Evolutionary conservation across 2,888 invertebrate genomes (phyloP).

Genomic region (Torymus texanus): DNA sequence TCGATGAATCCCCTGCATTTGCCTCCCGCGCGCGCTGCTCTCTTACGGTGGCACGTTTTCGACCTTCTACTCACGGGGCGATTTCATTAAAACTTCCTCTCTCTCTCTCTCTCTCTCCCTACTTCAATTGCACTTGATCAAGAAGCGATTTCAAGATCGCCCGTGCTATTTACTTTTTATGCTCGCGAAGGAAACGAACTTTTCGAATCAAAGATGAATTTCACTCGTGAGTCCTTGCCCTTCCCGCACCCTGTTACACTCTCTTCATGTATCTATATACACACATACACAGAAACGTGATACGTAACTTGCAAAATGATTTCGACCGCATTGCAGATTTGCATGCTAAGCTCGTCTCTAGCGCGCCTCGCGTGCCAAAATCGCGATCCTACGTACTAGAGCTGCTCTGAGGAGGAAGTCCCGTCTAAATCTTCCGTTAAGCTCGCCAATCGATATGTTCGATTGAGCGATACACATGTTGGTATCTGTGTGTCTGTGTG

Average conservation of each 20-base stretch:
- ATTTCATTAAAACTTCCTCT: constrained; percentile 36
- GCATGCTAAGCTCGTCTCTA: constrained; percentile 58
- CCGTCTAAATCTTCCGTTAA: not conserved
- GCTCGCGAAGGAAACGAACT: constrained; percentile 3
- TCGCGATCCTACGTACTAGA: constrained; percentile 24
- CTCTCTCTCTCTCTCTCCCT: not conserved
- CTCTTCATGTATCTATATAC: too few species aligned
- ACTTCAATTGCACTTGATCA: not conserved
- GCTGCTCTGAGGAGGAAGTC: not conserved
- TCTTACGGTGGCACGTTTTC: not conserved
- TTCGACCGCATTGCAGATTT: constrained; percentile 68
- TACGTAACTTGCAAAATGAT: constrained; percentile 48
- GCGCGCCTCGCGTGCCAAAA: constrained; percentile 50
- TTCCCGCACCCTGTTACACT: not conserved
- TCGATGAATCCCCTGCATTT: not conserved
- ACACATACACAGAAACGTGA: too few species aligned
- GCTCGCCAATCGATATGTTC: constrained; percentile 36
- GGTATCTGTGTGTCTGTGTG: too few species aligned
- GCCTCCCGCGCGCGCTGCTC: not conserved
- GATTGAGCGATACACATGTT: constrained; percentile 1
- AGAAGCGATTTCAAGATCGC: not conserved
- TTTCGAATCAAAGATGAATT: not conserved
- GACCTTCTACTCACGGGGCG: too few species aligned
- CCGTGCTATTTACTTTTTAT: not conserved
- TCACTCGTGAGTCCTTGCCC: not conserved